These are phyloP conservation scores for Sternarchorhynchus goeldii DNA, from an alignment of 2,797 vertebrate genomes.

Conservation along the genomic window DNA sequence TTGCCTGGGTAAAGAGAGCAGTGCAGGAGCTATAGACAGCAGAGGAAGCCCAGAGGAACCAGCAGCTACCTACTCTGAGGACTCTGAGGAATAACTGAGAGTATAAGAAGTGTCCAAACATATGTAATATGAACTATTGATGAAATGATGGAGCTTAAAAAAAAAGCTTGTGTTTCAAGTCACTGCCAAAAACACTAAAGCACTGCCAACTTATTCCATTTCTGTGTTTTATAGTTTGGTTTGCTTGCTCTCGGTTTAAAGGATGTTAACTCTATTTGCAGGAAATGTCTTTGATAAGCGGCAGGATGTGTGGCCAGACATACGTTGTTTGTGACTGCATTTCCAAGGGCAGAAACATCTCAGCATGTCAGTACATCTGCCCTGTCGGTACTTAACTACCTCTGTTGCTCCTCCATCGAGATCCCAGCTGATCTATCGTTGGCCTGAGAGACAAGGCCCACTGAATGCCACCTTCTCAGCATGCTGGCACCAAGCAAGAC, in stretches of 20 bases:
- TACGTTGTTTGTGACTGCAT: conserved; percentile 4
- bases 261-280: too few species aligned
- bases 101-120: conserved; percentile 23
- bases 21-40: conserved; percentile 6
- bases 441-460: conserved; percentile 8
- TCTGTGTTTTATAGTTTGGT: too few species aligned
- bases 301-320: too few species aligned
- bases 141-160: not conserved
- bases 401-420: not conserved
- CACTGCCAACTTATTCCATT: too few species aligned
- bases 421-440: conserved; percentile 25
- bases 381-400: conserved; percentile 14
- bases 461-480: conserved; percentile 26
- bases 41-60: conserved; percentile 1
- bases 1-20: not conserved
- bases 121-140: not conserved
- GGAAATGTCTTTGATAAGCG: too few species aligned
- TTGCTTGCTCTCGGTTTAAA: too few species aligned
- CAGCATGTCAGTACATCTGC: conserved; percentile 32
- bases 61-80: conserved; percentile 15
- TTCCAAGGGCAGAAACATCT: conserved; percentile 32
- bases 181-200: too few species aligned
- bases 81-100: conserved; percentile 2
- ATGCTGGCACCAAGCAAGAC: conserved; percentile 26
- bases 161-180: not conserved